Conservation (phyloP, 2,888 invertebrate genomes). For the Drosophila pseudotalamancana region DNA sequence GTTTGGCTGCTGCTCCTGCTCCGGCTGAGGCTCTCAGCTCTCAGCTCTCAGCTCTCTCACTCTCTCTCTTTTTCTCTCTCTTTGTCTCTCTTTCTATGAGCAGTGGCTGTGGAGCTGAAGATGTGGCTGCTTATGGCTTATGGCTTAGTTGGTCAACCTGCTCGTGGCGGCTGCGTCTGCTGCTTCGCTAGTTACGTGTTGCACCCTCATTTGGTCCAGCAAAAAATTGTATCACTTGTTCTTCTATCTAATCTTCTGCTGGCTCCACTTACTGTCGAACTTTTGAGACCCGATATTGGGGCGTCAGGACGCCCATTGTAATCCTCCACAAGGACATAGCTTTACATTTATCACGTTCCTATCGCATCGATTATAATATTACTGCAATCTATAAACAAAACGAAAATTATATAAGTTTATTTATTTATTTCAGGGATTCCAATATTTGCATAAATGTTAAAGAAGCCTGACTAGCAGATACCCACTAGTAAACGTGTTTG, state of each 20-base stretch:
- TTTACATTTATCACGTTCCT: slow-evolving; percentile 19
- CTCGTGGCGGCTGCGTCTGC: slow-evolving; percentile 24
- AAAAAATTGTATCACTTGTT: slow-evolving; percentile 7
- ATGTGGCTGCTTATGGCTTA: slow-evolving; percentile 36
- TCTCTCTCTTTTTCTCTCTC: no score
- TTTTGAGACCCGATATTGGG: slow-evolving; percentile 26
- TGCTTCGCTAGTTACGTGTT: slow-evolving; percentile 41
- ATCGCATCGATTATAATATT: slow-evolving; percentile 17
- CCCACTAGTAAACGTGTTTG: no score
- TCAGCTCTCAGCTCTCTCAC: no score
- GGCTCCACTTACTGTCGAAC: slow-evolving; percentile 16
- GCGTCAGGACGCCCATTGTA: slow-evolving; percentile 61
- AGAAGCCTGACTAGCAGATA: background rate
- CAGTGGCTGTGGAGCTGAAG: slow-evolving; percentile 32
- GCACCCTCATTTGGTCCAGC: slow-evolving; percentile 46
- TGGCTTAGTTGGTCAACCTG: slow-evolving; percentile 47
- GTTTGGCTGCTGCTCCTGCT: slow-evolving; percentile 7
- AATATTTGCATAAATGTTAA: no score
- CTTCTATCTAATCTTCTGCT: background rate
- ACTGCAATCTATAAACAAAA: slow-evolving; percentile 11
- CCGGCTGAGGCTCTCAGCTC: slow-evolving; percentile 11
- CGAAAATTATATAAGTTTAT: background rate
- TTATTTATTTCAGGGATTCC: background rate
- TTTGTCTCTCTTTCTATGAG: slow-evolving; percentile 4
- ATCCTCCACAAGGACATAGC: slow-evolving; percentile 40